Conservation (phyloP, 2,797 vertebrate species). For the Podarcis siculus region DNA sequence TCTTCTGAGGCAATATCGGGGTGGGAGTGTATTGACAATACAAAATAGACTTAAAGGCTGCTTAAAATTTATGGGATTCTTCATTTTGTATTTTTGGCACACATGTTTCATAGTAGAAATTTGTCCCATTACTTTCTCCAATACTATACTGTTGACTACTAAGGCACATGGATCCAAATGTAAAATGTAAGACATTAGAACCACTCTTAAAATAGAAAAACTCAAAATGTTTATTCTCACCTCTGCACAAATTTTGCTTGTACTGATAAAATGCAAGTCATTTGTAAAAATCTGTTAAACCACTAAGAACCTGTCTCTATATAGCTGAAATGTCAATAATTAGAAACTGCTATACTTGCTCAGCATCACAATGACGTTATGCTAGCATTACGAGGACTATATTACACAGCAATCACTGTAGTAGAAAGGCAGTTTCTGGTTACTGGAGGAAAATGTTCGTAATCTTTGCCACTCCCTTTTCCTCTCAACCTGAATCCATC, state of each 20-base stretch:
- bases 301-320: neutral
- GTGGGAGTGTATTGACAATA: neutral
- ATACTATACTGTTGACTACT: too few species aligned
- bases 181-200: neutral
- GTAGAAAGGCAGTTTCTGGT: neutral
- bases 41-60: neutral
- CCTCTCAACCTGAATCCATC: neutral
- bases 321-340: neutral
- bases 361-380: neutral
- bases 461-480: neutral
- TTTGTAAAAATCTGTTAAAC: neutral
- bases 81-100: neutral
- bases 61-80: slow-evolving; percentile 26
- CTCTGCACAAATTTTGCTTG: slow-evolving; percentile 2
- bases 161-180: neutral
- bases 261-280: neutral
- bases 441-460: neutral
- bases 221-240: neutral
- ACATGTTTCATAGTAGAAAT: neutral
- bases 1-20: neutral
- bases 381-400: neutral
- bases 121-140: neutral
- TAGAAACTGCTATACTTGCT: neutral
- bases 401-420: neutral
- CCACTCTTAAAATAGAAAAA: neutral